Conservation (phyloP, 2,888 invertebrate species). For the Netelia inedita region DNA sequence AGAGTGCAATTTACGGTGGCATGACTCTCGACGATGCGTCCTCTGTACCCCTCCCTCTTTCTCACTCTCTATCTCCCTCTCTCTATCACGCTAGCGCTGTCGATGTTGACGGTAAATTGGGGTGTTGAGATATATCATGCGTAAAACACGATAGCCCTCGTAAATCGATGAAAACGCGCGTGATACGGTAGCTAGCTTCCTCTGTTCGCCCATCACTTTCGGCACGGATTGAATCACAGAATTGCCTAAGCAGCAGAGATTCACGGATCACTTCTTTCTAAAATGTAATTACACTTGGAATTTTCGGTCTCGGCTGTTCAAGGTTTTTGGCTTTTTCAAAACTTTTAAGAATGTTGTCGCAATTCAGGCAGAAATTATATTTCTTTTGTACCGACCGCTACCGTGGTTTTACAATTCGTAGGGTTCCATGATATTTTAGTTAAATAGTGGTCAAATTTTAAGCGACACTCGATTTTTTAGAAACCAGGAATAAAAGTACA, state of each 20-base stretch:
- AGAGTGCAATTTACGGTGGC: slow-evolving; percentile 69
- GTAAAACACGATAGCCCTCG: slow-evolving; percentile 64
- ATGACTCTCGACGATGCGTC: slow-evolving; percentile 59
- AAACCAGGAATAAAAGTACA: no score
- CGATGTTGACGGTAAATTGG: slow-evolving; percentile 58
- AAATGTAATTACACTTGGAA: no score
- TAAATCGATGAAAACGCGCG: slow-evolving; percentile 63
- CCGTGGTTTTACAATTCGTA: no score
- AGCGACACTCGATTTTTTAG: no score
- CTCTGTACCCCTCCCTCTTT: slow-evolving; percentile 1
- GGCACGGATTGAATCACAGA: background rate
- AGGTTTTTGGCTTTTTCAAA: no score
- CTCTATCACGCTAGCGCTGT: slow-evolving; percentile 1
- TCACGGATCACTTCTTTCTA: background rate
- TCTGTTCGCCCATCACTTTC: slow-evolving; percentile 18
- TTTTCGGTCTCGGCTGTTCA: no score
- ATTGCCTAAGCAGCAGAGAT: background rate
- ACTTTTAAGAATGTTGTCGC: no score
- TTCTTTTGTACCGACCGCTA: no score
- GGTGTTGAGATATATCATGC: slow-evolving; percentile 67
- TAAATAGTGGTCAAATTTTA: no score
- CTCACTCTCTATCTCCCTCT: background rate
- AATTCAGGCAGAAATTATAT: no score
- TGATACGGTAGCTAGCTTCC: slow-evolving; percentile 28
- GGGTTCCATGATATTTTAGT: no score